Percentiles rank a stretch among this genome's conserved stretches.
Conservation (phyloP, 2,797 vertebrate species). For the Dryobates pubescens region DNA sequence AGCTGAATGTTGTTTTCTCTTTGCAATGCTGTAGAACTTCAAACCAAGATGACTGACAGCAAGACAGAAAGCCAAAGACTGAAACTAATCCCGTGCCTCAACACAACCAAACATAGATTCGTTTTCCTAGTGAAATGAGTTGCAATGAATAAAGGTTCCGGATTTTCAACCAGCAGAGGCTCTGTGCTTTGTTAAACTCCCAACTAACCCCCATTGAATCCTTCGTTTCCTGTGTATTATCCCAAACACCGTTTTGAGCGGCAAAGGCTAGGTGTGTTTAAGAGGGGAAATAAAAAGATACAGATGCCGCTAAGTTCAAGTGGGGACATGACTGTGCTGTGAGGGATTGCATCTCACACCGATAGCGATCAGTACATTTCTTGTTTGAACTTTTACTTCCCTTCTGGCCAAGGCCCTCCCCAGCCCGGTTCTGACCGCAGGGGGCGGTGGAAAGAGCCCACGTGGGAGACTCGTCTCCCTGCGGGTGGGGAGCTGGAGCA, state of each 20-base stretch:
- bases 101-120: background rate
- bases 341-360: background rate
- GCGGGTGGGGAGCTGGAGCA: rapidly evolving
- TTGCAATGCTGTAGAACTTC: background rate
- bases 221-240: background rate
- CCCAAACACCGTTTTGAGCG: background rate
- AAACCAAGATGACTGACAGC: background rate
- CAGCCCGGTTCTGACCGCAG: rapidly evolving
- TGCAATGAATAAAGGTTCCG: slow-evolving; percentile 52
- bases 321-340: background rate
- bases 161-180: slow-evolving; percentile 13
- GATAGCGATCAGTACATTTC: slow-evolving; percentile 12
- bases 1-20: background rate
- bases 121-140: slow-evolving; percentile 28
- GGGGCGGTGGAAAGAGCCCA: too few species aligned
- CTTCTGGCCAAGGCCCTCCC: background rate
- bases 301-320: background rate
- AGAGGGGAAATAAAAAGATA: background rate
- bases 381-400: background rate
- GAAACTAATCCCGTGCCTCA: background rate
- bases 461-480: rapidly evolving
- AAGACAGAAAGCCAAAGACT: slow-evolving; percentile 15
- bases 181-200: background rate
- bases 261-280: background rate
- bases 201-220: background rate